A percentile compares a stretch with the other conserved stretches of the same genome.
phyloP scores from a whole-genome alignment of 2,888 invertebrate species.

The Drosophila prostipennis region DNA sequence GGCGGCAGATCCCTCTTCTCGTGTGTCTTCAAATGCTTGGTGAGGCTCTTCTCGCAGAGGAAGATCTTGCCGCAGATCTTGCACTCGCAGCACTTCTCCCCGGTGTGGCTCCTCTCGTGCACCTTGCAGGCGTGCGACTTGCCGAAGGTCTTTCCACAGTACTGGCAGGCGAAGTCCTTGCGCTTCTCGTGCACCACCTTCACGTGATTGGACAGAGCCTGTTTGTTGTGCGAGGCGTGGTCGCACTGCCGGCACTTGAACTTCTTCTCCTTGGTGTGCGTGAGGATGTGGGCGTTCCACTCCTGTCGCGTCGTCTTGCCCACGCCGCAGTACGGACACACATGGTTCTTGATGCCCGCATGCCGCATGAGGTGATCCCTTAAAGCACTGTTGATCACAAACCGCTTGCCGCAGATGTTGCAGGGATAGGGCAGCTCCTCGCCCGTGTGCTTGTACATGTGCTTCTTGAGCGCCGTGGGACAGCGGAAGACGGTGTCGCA shows the following conservation, averaged over 20 bases:
- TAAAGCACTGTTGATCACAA: conserved; percentile 82
- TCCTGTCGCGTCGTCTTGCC: conserved; percentile 82
- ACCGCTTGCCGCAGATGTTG: conserved; percentile 81
- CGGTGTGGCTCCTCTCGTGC: conserved; percentile 81
- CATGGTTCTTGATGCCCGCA: conserved; percentile 83
- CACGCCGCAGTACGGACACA: conserved; percentile 82
- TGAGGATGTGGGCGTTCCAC: conserved; percentile 82
- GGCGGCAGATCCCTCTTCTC: conserved; percentile 79
- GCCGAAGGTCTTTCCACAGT: conserved; percentile 81
- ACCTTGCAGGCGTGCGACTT: conserved; percentile 82
- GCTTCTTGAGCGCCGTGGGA: conserved; percentile 81
- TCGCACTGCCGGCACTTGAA: conserved; percentile 82
- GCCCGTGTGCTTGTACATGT: conserved; percentile 82
- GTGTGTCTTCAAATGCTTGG: conserved; percentile 81
- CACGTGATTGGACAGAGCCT: conserved; percentile 80
- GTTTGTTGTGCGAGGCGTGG: conserved; percentile 81
- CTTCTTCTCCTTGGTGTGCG: conserved; percentile 82
- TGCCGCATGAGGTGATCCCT: conserved; percentile 83
- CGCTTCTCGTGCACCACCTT: conserved; percentile 82
- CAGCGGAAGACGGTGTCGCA: conserved; percentile 83
- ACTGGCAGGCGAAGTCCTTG: conserved; percentile 81
- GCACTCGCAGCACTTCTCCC: conserved; percentile 81
- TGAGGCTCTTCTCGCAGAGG: conserved; percentile 81
- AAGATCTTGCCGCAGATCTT: conserved; percentile 82
- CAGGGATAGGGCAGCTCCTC: conserved; percentile 82